Evolutionary conservation across 2,888 invertebrate genomes (phyloP), one percentile per base, ranked within the genome.

Genomic region (Sussaba pulchella): DNA sequence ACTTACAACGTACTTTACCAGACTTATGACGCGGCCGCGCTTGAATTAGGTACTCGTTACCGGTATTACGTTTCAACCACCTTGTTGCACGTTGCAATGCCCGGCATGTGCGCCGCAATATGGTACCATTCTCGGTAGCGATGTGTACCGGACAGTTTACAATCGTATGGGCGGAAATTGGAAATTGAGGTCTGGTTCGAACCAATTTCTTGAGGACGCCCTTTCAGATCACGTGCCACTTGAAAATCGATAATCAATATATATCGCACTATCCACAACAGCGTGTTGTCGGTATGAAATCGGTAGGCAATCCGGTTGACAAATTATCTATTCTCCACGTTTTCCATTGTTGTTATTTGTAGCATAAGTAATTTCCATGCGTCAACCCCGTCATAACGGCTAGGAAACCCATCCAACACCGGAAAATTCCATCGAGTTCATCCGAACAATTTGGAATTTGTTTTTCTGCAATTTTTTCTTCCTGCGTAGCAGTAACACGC

Each of bases 31-130:
- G 87, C 87, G 86, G 84, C 84, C 75, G 83, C 82, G 82, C 86
- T 87, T 89, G 88, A 90, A 90, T 90, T 90, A 90, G 88, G 87
- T 90, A 89, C 89, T 90, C 86, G 89, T 89, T 89, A 89, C 89
- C 78, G 86, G 89, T 89, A 88, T 90, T 90, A 90, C 88, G 88
- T 89, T 89, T 87, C 87, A 87, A 78, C 70, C 81, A 74, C 71
- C 81, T 80, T 82, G 71, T 78, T 70, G 45, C 71, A 54, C 14
- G 39, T 21, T 59, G 21, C 45, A 54, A 9, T 47, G 39, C 31
- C 31, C 57, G 45, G 54, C 52, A 36, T 50, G 47, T 52, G 39
- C n/a, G n/a, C 41, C 10, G 17, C 12, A 24, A 17, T n/a, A 45
- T 59, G 12, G 39, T 14, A 24, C 24, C 24, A 10, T 50, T 19